These are phyloP conservation scores for Tragelaphus imberbis DNA, from an alignment of 2,113 vertebrate genomes.

Conservation along the genomic window DNA sequence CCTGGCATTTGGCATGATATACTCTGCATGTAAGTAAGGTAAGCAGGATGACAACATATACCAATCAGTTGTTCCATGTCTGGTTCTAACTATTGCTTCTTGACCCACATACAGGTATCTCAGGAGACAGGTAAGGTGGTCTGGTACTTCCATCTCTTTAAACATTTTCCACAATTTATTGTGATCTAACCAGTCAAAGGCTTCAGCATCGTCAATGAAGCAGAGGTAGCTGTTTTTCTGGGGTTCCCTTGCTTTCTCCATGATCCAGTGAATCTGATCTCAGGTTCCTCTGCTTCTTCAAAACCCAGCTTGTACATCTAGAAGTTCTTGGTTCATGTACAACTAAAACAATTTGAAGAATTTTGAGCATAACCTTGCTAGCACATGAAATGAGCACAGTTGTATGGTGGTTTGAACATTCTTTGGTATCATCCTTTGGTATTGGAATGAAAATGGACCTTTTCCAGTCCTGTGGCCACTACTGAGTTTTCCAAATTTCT, in stretches of 20 bases:
- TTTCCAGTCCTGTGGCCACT: not conserved
- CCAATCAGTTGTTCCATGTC: not conserved
- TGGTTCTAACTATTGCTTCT: not conserved
- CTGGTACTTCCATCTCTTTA: not conserved
- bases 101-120: not conserved
- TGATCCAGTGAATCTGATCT: not conserved
- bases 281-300: not conserved
- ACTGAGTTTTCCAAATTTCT: not conserved
- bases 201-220: not conserved
- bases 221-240: not conserved
- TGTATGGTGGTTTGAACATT: not conserved
- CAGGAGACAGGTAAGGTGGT: not conserved
- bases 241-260: not conserved
- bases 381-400: not conserved
- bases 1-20: not conserved
- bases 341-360: not conserved
- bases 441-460: not conserved
- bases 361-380: not conserved
- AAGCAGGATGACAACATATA: not conserved
- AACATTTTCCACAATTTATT: not conserved
- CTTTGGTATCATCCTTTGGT: not conserved
- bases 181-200: not conserved
- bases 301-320: not conserved
- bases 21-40: not conserved
- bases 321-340: not conserved